Percentiles rank a stretch among this genome's conserved stretches.
phyloP scores from a whole-genome alignment of 35 echinoderm and acorn worm genomes.

The Lytechinus variegatus region DNA sequence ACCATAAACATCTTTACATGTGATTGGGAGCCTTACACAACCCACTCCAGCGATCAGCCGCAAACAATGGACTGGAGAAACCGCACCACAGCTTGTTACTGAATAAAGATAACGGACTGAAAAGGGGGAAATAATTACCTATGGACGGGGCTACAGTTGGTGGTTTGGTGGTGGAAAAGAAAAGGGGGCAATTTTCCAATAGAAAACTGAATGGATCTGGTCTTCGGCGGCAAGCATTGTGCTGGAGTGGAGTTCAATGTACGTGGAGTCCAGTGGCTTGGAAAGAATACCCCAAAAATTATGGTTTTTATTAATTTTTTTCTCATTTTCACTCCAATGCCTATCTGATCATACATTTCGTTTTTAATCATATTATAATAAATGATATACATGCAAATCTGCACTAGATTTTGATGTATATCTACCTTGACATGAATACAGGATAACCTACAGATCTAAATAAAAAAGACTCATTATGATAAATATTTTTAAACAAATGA shows the following conservation, averaged over 20 bases:
- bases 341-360: neutral
- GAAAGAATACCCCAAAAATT: constrained; percentile 16
- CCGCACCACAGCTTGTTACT: neutral
- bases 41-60: neutral
- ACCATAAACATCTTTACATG: constrained; percentile 21
- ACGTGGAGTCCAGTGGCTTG: neutral
- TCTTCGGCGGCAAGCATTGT: neutral
- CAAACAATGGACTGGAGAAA: constrained; percentile 7
- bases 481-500: neutral
- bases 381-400: neutral
- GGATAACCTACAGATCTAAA: neutral
- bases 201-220: constrained; percentile 3
- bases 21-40: neutral
- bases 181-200: constrained; percentile 26
- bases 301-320: neutral
- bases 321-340: neutral
- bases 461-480: neutral
- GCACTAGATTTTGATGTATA: neutral
- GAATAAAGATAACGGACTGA: neutral
- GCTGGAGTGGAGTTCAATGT: neutral
- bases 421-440: neutral
- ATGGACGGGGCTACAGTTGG: neutral
- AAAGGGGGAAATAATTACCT: neutral
- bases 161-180: constrained; percentile 23
- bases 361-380: neutral